Percentiles rank a stretch among this genome's conserved stretches.
Evolutionary conservation across 1,140 invertebrate genomes (phyloP).

Genomic region (Trypoxylus dichotomus): DNA sequence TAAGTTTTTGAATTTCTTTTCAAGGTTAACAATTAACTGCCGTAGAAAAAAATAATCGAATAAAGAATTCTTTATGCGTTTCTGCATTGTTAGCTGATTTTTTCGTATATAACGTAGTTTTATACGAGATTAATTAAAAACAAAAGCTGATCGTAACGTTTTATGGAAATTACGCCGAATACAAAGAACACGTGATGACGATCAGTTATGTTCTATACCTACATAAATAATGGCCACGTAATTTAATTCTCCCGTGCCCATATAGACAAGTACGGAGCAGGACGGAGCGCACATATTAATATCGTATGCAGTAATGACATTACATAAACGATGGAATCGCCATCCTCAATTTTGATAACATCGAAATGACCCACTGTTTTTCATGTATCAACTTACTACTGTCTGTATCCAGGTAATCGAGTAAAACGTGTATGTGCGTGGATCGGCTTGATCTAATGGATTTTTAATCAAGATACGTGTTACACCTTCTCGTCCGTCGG

Average conservation of each 20-base stretch:
- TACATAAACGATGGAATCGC: neutral
- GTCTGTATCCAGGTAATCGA: neutral
- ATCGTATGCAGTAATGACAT: conserved; percentile 16
- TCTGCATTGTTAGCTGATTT: no score
- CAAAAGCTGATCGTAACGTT: neutral
- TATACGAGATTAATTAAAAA: no score
- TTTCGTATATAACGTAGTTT: no score
- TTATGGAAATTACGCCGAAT: neutral
- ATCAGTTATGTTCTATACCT: neutral
- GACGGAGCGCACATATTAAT: neutral
- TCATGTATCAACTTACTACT: neutral
- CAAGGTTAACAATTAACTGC: no score
- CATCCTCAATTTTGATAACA: neutral
- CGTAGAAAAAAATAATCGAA: no score
- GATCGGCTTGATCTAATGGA: neutral
- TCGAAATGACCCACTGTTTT: neutral
- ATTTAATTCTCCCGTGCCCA: neutral
- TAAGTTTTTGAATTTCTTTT: no score
- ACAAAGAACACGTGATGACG: neutral
- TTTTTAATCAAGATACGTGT: neutral
- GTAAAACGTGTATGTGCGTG: neutral
- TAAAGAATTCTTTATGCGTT: no score
- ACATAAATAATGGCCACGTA: neutral
- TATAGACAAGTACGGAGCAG: neutral
- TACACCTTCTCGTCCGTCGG: neutral